Percentiles rank a stretch among this genome's conserved stretches.
Evolutionary conservation across 2,797 vertebrate genomes (phyloP).

Genomic region (Pteronotus mesoamericanus): DNA sequence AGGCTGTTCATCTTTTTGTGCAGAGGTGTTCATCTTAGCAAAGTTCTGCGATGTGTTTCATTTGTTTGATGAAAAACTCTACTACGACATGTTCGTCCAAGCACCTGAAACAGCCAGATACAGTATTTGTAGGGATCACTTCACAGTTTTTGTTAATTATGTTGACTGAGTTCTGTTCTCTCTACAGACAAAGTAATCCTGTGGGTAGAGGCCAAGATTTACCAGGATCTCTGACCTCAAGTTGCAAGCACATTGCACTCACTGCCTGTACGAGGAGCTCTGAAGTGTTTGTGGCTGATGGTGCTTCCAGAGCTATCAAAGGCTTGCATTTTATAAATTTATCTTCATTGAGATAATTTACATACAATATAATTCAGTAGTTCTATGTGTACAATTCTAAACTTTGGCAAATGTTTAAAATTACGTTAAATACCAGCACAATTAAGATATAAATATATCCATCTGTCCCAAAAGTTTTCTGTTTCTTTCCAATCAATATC

Average conservation of each 20-base stretch:
- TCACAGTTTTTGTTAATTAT: neutral
- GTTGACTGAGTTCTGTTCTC: neutral
- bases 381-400: neutral
- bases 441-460: neutral
- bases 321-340: neutral
- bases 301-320: neutral
- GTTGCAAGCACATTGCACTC: neutral
- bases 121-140: neutral
- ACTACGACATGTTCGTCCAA: conserved; percentile 19
- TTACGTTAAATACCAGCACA: neutral
- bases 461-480: neutral
- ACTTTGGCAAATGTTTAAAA: neutral
- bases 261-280: neutral
- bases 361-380: neutral
- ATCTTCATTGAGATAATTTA: neutral
- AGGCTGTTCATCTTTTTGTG: neutral
- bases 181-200: neutral
- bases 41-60: neutral
- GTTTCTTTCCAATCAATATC: neutral
- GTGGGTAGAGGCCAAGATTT: neutral
- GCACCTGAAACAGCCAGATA: conserved; percentile 58
- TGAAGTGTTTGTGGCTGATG: neutral
- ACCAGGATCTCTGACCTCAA: neutral
- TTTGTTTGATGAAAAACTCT: neutral
- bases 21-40: neutral